Evolutionary conservation across 2,888 invertebrate species (phyloP).

Genomic region (Amphipyra tragopoginis): DNA sequence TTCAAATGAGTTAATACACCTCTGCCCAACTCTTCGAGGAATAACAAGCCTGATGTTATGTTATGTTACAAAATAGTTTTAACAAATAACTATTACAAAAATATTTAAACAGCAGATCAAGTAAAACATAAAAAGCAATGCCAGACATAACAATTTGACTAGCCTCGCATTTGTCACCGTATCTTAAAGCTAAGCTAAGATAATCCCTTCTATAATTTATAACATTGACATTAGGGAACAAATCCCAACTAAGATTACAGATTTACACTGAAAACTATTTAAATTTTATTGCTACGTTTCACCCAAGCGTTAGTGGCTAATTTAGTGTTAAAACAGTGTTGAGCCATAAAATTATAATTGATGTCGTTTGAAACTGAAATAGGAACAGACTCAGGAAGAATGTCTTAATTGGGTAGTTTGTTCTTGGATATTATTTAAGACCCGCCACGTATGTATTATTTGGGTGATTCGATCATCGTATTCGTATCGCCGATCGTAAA

Average conservation of each 20-base stretch:
- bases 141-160: constrained; percentile 18
- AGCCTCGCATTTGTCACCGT: constrained; percentile 14
- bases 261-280: constrained; percentile 16
- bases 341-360: constrained; percentile 32
- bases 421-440: constrained; percentile 14
- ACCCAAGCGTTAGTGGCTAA: constrained; percentile 9
- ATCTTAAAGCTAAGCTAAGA: constrained; percentile 4
- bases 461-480: too few relatives aligned
- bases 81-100: too few relatives aligned
- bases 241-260: constrained; percentile 3
- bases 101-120: constrained; percentile 3
- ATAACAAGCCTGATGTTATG: too few relatives aligned
- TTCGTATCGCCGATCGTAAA: too few relatives aligned
- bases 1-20: too few relatives aligned
- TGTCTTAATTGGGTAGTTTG: constrained; percentile 21
- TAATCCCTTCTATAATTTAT: constrained; percentile 32
- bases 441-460: too few relatives aligned
- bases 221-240: constrained; percentile 15
- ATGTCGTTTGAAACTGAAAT: constrained; percentile 26
- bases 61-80: too few relatives aligned
- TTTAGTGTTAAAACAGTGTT: constrained; percentile 29
- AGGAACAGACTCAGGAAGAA: constrained; percentile 3
- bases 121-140: background rate
- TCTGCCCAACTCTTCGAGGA: too few relatives aligned
- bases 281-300: constrained; percentile 6